Percentiles rank a stretch among this genome's conserved stretches.
phyloP scores from a whole-genome alignment of 2,888 invertebrate species.

The Macrophya alboannulata region DNA sequence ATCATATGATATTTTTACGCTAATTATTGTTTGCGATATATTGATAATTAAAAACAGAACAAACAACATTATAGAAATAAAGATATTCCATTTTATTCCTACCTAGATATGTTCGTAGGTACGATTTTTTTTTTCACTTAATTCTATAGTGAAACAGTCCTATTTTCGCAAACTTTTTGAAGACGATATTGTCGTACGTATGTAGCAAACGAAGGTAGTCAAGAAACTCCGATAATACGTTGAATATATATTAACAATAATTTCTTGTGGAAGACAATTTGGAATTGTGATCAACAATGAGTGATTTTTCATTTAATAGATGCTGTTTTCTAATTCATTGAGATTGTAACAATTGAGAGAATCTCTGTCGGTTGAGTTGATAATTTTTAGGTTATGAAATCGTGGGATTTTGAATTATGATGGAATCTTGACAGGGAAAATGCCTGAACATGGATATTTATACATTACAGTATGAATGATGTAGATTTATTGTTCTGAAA shows the following conservation, averaged over 20 bases:
- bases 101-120: not conserved
- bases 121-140: not conserved
- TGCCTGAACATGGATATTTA: not conserved
- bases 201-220: not conserved
- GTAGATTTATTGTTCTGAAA: not conserved
- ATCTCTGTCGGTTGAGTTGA: not conserved
- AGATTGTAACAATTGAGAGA: not conserved
- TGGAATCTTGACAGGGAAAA: not conserved
- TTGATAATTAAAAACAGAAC: not conserved
- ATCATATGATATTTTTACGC: not conserved
- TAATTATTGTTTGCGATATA: not conserved
- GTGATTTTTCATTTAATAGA: not conserved
- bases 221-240: not conserved
- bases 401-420: not conserved
- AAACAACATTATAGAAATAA: not conserved
- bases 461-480: not conserved
- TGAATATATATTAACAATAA: not conserved
- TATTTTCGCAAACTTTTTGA: not conserved
- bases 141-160: not conserved
- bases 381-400: not conserved
- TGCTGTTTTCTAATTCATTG: not conserved
- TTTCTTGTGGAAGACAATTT: not conserved
- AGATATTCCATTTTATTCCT: not conserved
- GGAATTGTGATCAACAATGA: not conserved
- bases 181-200: not conserved